These are phyloP conservation scores for Ditylenchus weischeri DNA, from an alignment of 2,888 invertebrate species.

Conservation along the genomic window DNA sequence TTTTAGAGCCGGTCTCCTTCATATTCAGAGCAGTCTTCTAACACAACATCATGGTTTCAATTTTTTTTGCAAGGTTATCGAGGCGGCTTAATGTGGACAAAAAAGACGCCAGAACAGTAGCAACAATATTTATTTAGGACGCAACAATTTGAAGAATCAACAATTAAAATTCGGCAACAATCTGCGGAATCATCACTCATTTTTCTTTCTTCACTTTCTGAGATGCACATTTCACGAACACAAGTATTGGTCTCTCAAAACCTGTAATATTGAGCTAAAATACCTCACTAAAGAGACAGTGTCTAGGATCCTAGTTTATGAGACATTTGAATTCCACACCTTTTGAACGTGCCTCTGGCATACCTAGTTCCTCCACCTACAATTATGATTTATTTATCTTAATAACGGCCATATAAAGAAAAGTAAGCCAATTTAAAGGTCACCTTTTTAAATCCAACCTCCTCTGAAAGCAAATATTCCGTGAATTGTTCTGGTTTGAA, in stretches of 20 bases:
- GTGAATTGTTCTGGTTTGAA: conserved; percentile 87
- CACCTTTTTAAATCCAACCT: conserved; percentile 10
- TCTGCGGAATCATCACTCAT: too few species aligned
- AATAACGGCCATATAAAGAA: neutral
- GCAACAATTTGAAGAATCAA: too few species aligned
- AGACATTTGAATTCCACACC: conserved; percentile 24
- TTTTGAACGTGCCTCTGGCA: conserved; percentile 43
- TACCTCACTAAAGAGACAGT: too few species aligned
- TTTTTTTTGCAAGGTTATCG: too few species aligned
- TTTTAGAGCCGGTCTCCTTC: too few species aligned
- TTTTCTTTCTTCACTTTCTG: too few species aligned
- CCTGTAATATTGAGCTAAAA: conserved; percentile 14
- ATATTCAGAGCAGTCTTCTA: too few species aligned
- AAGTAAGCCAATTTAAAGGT: neutral
- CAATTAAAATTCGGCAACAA: too few species aligned
- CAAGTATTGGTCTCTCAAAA: conserved; percentile 34
- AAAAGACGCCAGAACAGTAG: too few species aligned
- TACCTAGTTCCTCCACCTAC: conserved; percentile 42
- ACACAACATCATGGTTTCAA: too few species aligned
- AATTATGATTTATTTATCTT: neutral
- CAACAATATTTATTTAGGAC: too few species aligned
- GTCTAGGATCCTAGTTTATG: neutral
- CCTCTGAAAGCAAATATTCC: conserved; percentile 14
- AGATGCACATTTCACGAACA: conserved; percentile 22
- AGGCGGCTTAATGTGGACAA: too few species aligned